phyloP scores from a whole-genome alignment of 2,113 vertebrate genomes.

The Rafetus swinhoei region DNA sequence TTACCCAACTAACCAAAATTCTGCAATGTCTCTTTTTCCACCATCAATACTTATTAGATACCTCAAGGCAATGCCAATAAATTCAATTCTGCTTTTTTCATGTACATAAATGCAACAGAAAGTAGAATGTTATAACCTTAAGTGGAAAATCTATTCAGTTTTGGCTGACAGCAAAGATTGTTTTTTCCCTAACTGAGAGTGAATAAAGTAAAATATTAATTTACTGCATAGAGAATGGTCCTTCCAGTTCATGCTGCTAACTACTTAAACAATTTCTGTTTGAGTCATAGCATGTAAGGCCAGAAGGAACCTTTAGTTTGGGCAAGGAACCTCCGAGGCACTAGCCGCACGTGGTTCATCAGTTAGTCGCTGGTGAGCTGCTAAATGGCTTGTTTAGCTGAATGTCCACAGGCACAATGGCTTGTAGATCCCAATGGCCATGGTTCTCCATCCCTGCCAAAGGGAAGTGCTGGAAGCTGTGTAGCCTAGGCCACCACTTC shows the following conservation, averaged over 20 bases:
- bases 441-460: too few relatives aligned
- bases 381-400: too few relatives aligned
- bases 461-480: too few relatives aligned
- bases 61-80: slow-evolving; percentile 25
- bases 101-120: not conserved
- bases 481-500: too few relatives aligned
- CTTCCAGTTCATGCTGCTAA: not conserved
- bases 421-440: too few relatives aligned
- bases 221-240: not conserved
- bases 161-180: not conserved
- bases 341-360: too few relatives aligned
- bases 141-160: not conserved
- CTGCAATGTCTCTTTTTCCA: not conserved
- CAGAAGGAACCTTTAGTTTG: not conserved
- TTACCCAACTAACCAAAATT: not conserved
- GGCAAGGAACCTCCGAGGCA: too few relatives aligned
- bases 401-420: too few relatives aligned
- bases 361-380: too few relatives aligned
- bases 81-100: not conserved
- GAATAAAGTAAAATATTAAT: slow-evolving; percentile 11
- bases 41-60: not conserved
- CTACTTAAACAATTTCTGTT: not conserved
- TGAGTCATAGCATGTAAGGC: not conserved
- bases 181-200: not conserved
- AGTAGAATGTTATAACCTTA: not conserved